Conservation (phyloP, 2,797 vertebrate genomes). For the Sardinella longiceps region DNA sequence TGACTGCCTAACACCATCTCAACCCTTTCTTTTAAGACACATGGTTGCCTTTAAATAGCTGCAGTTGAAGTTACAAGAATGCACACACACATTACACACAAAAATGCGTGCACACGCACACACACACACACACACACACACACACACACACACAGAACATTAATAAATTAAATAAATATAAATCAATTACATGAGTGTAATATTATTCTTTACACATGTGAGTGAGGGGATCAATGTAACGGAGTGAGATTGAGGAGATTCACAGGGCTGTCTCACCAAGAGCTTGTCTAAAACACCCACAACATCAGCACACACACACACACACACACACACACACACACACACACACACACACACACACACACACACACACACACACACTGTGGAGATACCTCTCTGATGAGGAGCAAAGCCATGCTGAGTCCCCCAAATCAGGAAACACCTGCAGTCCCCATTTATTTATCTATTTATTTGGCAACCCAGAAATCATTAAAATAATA, state of each 20-base stretch:
- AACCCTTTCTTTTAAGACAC: background rate
- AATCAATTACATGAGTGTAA: no score
- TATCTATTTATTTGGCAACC: background rate
- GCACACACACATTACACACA: background rate
- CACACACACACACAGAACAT: background rate
- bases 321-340: background rate
- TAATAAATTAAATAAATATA: no score
- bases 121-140: constrained; percentile 6
- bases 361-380: background rate
- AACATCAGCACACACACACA: constrained; percentile 14
- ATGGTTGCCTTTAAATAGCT: background rate
- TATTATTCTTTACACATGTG: no score
- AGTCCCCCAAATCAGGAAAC: background rate
- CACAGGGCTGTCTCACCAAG: no score
- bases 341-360: constrained; percentile 1
- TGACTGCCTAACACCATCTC: background rate
- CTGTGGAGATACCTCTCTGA: background rate
- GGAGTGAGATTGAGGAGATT: no score
- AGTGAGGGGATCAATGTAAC: no score
- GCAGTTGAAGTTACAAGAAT: background rate
- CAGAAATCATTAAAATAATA: background rate
- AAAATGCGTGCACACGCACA: background rate
- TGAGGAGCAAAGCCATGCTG: background rate
- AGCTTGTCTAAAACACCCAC: no score
- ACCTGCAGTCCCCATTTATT: constrained; percentile 34